Evolutionary conservation across 2,888 invertebrate genomes (phyloP), one percentile per base, ranked within the genome.

Genomic region (Hirtodrosophila cameraria): DNA sequence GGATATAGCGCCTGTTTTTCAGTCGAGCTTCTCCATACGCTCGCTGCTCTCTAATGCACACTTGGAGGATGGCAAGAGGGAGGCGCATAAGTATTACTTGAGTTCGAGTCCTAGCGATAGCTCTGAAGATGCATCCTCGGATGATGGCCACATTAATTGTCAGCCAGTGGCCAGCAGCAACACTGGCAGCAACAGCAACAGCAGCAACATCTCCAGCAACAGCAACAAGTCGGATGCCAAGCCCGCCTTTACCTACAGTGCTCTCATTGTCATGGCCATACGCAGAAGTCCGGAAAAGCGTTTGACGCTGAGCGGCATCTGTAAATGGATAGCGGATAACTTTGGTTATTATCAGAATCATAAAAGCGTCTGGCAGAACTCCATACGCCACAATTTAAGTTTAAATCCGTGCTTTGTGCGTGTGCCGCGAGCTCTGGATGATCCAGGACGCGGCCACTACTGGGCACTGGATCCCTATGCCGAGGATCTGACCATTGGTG

Each of bases 201-300:
- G 18, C 25, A 25, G n/a, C 20, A 18, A 23, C 12, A 27, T 3
- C 18, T 25, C 1, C 12, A 36, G 11, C 12, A 12, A 7, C 53
- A 53, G 8, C 45, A 31, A 15, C 39, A 33, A 57, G 0, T 55
- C 61, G 0, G 67, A 75, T 16, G 65, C 53, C 74, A 99, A 99
- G 88, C 99, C 99, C 0, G 96, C 97, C 0, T 99, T 96, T 92
- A 98, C 97, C 86, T 99, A 99, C 92, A 99, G 99, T 92, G 98
- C 99, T 0, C 93, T 99, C 38, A 99, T 99, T 86, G 98, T 99
- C 96, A 98, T 99, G 98, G 99, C 99, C 1, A 98, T 99, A 46
- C 93, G 97, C 28, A 95, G 96, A 89, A 97, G 97, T 88, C 95
- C 96, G 0, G 97, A 98, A 82, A 97, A 97, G 88, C 92, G 97